phyloP scores from a whole-genome alignment of 2,797 vertebrate species.

The Hyperoplus immaculatus region DNA sequence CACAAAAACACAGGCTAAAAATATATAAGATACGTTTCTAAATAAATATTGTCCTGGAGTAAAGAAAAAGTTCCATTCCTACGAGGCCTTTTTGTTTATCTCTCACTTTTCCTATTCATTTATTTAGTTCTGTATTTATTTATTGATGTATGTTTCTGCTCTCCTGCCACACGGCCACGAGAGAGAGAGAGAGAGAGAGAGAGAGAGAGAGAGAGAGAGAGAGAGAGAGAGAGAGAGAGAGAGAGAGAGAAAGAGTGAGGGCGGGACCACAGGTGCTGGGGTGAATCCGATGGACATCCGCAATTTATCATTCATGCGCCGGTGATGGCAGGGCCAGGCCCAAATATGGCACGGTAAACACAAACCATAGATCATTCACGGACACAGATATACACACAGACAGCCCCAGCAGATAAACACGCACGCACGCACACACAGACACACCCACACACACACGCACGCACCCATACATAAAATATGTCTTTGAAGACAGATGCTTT shows the following conservation, averaged over 20 bases:
- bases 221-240: too few species aligned
- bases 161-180: conserved; percentile 56
- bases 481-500: conserved; percentile 77
- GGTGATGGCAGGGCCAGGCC: conserved; percentile 83
- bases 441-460: conserved; percentile 53
- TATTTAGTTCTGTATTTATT: conserved; percentile 16
- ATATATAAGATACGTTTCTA: neutral
- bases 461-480: conserved; percentile 62
- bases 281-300: conserved; percentile 84
- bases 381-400: conserved; percentile 72
- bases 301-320: conserved; percentile 90
- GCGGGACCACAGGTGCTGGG: conserved; percentile 81
- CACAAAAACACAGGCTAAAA: neutral
- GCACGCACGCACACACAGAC: conserved; percentile 57
- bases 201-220: too few species aligned
- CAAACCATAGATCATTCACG: conserved; percentile 88
- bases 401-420: conserved; percentile 31
- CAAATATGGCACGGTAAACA: conserved; percentile 90
- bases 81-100: conserved; percentile 51
- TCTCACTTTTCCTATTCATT: conserved; percentile 60
- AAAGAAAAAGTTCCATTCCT: conserved; percentile 8
- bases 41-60: neutral
- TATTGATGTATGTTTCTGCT: conserved; percentile 32
- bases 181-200: conserved; percentile 36
- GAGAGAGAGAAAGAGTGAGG: too few species aligned